These are phyloP conservation scores for Drosophila colorata DNA, from an alignment of 2,888 invertebrate genomes.

Conservation along the genomic window DNA sequence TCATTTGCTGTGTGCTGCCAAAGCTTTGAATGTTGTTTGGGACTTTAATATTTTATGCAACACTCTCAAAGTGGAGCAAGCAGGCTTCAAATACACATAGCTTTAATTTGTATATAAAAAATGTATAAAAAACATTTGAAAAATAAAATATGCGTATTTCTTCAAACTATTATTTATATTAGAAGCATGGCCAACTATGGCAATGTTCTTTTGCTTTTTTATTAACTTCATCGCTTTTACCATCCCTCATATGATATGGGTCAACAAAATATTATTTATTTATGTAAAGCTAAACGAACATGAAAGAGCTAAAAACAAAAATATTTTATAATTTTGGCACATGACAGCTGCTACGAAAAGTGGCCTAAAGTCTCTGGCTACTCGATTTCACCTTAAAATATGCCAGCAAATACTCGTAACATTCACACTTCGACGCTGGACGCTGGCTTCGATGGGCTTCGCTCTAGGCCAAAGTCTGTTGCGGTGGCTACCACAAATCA, in stretches of 20 bases:
- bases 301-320: neutral
- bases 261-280: constrained; percentile 6
- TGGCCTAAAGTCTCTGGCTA: constrained; percentile 19
- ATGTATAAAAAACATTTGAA: no score
- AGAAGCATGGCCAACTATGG: neutral
- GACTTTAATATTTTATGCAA: constrained; percentile 9
- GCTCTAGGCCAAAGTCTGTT: constrained; percentile 28
- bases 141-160: neutral
- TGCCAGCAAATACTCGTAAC: constrained; percentile 59
- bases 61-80: neutral
- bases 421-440: constrained; percentile 68
- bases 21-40: neutral
- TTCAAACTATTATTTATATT: neutral
- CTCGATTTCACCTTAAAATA: constrained; percentile 58
- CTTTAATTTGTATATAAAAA: neutral
- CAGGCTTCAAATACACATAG: neutral
- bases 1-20: constrained; percentile 11
- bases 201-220: neutral
- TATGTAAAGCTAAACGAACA: constrained; percentile 5
- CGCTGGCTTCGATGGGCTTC: constrained; percentile 45
- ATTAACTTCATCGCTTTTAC: neutral
- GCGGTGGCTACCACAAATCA: constrained; percentile 75
- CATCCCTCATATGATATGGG: neutral
- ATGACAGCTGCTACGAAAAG: constrained; percentile 41
- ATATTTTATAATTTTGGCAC: constrained; percentile 12